Conservation (phyloP, 2,113 vertebrate species). For the Athene noctua region DNA sequence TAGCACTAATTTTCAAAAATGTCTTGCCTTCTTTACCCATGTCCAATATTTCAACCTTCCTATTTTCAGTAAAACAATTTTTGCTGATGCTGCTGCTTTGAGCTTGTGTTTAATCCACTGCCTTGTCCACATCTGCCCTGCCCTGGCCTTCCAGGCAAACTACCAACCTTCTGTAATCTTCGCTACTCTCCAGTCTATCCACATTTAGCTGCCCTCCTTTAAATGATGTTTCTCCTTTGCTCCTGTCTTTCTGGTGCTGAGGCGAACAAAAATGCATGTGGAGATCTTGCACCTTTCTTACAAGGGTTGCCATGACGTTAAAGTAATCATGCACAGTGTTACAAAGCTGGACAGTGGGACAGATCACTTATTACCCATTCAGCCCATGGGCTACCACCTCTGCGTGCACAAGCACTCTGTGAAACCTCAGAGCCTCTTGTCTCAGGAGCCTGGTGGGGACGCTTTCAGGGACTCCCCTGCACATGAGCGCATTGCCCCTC, state of each 20-base stretch:
- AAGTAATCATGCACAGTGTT: neutral
- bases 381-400: neutral
- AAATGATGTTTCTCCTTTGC: neutral
- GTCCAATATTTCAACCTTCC: neutral
- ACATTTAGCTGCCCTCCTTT: neutral
- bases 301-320: neutral
- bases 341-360: accelerated
- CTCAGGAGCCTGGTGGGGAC: accelerated
- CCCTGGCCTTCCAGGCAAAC: neutral
- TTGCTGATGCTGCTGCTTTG: neutral
- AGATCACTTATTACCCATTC: too few relatives aligned
- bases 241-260: neutral
- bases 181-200: neutral
- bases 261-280: neutral
- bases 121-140: neutral
- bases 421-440: neutral
- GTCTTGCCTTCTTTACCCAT: neutral
- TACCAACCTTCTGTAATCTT: neutral
- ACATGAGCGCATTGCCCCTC: accelerated
- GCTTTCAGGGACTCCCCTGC: too few relatives aligned
- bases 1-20: neutral
- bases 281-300: neutral
- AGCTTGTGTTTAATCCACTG: neutral
- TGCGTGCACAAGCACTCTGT: accelerated
- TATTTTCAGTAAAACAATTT: neutral